Evolutionary conservation across 2,888 invertebrate genomes (phyloP).

Genomic region (Blomia tropicalis): DNA sequence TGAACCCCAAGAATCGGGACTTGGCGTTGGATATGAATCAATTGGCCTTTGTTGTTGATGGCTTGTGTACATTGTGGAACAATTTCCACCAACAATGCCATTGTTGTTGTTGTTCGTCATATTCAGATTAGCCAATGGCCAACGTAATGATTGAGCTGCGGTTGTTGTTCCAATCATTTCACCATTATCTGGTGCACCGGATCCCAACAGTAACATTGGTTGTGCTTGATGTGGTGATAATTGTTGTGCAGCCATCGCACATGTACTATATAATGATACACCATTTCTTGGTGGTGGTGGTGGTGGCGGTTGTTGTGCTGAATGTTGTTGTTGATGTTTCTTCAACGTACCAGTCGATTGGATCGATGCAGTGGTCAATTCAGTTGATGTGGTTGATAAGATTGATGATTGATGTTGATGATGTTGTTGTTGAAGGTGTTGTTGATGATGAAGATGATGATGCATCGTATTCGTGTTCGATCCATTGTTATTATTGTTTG

Average conservation of each 20-base stretch:
- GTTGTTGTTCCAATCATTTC: too few species aligned
- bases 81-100: not conserved
- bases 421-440: conserved; percentile 24
- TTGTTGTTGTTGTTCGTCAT: not conserved
- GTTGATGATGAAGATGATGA: conserved; percentile 24
- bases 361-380: conserved; percentile 19
- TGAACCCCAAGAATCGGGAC: not conserved
- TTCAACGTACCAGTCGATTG: conserved; percentile 1
- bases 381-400: conserved; percentile 14
- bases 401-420: conserved; percentile 24
- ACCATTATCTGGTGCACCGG: not conserved
- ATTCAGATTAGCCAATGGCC: not conserved
- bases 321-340: not conserved
- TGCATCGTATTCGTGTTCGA: not conserved
- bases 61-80: not conserved
- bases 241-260: not conserved
- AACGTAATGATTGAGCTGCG: conserved; percentile 19
- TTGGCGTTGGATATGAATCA: not conserved
- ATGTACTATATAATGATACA: not conserved
- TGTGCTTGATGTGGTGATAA: not conserved
- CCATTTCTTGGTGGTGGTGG: conserved; percentile 22
- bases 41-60: not conserved
- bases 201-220: not conserved
- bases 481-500: not conserved
- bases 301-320: conserved; percentile 20